Base-by-base conservation (phyloP, 2,797 vertebrate species). In the Orientallactaga sibirica region DNA sequence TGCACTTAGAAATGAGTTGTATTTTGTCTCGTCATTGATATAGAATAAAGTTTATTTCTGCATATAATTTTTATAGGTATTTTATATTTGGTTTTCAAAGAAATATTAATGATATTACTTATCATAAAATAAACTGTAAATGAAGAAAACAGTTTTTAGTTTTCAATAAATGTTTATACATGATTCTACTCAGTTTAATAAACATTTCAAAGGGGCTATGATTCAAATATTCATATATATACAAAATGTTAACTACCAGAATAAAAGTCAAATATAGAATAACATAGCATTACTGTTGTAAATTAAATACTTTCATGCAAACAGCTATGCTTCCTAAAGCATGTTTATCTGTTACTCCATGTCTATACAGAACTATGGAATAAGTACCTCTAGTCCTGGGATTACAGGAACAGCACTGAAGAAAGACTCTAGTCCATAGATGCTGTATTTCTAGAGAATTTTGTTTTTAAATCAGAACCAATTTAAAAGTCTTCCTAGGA, bases 81-180 rank as follows among this genome's bases (percentile, higher is more conserved):
- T 77, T 93, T 64, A 48, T 58, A 76, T 80, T 81, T 55, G 33
- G 41, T 89, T 92, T 95, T 90, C 18, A 75, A 90, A 12, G 4
- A 74, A 79, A 68, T n/a, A 89, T 41, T 25, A 78, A 74, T 64
- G 7, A 84, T 70, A 64, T 92, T 10, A 67, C 9, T 81, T 87
- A 66, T 70, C 19, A 87, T 85, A n/a, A 61, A 62, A 93, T 10
- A 62, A 37, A 48, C 48, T 79, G 8, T 15, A 1, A 27, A 61
- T 29, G 16, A 77, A 88, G 18, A 67, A 80, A 62, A 48, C 4
- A 78, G 22, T 52, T 92, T 89, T n/a, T 71, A 58, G 12, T 61
- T 83, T 89, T 84, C 1, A 7, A 29, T 1, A 81, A 14, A 24
- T 70, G 3, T 74, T 96, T 87, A 48, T 70, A 73, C 5, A 52